Conservation (phyloP, 1,140 invertebrate genomes). For the Drosophila ohnishii region DNA sequence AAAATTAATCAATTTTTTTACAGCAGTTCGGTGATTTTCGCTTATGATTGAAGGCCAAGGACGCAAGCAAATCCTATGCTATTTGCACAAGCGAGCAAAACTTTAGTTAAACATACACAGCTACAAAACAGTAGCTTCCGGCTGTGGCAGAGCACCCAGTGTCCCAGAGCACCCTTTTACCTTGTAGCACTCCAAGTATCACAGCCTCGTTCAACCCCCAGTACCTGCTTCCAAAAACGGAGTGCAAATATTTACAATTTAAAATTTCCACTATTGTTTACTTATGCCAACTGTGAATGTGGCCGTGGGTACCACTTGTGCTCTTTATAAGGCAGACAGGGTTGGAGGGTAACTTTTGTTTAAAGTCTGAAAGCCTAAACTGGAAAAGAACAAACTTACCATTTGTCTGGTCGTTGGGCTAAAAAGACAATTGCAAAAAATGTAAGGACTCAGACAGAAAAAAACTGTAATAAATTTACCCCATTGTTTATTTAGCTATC, state of each 20-base stretch:
- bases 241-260: slow-evolving; percentile 74
- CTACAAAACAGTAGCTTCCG: slow-evolving; percentile 54
- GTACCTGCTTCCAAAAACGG: slow-evolving; percentile 42
- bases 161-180: neutral
- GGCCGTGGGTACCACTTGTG: neutral
- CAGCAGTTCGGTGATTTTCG: slow-evolving; percentile 25
- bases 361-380: slow-evolving; percentile 20
- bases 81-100: slow-evolving; percentile 71
- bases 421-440: slow-evolving; percentile 2
- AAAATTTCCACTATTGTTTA: slow-evolving; percentile 73
- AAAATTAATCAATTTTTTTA: too few species aligned
- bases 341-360: slow-evolving; percentile 15
- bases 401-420: neutral
- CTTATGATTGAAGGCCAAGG: slow-evolving; percentile 61
- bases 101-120: slow-evolving; percentile 66
- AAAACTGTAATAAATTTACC: neutral
- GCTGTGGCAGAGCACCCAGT: too few species aligned
- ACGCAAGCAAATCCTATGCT: slow-evolving; percentile 53
- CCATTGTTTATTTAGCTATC: too few species aligned
- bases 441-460: neutral
- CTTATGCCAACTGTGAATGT: slow-evolving; percentile 49
- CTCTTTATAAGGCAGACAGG: neutral
- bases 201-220: neutral
- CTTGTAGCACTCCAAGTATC: neutral
- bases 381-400: slow-evolving; percentile 15